A percentile compares a stretch with the other conserved stretches of the same genome.
These are phyloP conservation scores for Ptilodon capucinus DNA, from an alignment of 2,888 invertebrate genomes.

Conservation along the genomic window DNA sequence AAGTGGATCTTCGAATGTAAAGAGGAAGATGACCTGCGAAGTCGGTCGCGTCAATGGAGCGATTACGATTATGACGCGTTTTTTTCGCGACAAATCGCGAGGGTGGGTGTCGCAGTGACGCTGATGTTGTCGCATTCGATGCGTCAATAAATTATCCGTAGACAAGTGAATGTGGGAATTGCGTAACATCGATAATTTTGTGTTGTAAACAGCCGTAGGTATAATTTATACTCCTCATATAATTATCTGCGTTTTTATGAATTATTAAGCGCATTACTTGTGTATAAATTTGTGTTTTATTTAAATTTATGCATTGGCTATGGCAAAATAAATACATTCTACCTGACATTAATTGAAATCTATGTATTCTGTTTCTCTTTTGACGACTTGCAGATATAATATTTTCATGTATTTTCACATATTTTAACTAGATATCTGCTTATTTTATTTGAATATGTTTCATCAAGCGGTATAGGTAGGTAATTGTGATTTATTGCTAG, in stretches of 20 bases:
- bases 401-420: background rate
- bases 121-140: conserved; percentile 21
- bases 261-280: background rate
- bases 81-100: conserved; percentile 45
- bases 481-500: too few species aligned
- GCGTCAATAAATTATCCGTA: conserved; percentile 7
- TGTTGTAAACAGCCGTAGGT: background rate
- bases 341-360: background rate
- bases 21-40: conserved; percentile 40
- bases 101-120: conserved; percentile 31
- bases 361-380: background rate
- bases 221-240: background rate
- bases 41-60: conserved; percentile 38
- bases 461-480: too few species aligned
- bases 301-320: background rate
- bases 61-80: conserved; percentile 46
- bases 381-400: background rate
- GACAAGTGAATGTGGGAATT: background rate
- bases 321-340: background rate
- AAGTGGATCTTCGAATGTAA: conserved; percentile 8
- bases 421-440: too few species aligned
- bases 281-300: background rate
- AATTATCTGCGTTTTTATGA: background rate
- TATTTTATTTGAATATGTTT: too few species aligned
- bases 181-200: background rate